These are phyloP conservation scores for Luehdorfia chinensis DNA, from an alignment of 1,140 invertebrate genomes.

Conservation along the genomic window DNA sequence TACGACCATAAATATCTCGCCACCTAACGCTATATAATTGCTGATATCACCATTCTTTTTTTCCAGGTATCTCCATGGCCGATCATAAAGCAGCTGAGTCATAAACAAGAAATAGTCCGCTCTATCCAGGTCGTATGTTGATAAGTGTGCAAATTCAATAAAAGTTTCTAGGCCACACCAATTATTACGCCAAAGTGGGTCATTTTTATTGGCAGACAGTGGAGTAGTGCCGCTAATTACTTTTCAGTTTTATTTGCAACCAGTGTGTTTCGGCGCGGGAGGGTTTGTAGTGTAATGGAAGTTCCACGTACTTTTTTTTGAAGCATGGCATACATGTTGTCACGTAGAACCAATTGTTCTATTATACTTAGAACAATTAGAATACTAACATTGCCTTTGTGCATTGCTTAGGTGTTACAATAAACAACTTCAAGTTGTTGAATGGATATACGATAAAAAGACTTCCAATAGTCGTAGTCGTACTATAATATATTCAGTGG, in stretches of 20 bases:
- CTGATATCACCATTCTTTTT: neutral
- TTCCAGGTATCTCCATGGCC: neutral
- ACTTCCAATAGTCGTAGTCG: too few species aligned
- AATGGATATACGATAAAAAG: too few species aligned
- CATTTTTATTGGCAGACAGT: constrained; percentile 25
- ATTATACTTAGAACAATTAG: too few species aligned
- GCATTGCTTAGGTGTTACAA: too few species aligned
- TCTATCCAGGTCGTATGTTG: constrained; percentile 6
- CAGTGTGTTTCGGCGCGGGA: neutral
- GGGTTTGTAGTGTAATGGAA: constrained; percentile 6
- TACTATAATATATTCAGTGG: too few species aligned
- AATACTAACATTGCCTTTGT: too few species aligned
- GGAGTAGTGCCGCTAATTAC: constrained; percentile 18
- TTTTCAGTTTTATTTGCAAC: constrained; percentile 11
- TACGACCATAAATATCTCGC: too few species aligned
- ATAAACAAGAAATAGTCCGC: constrained; percentile 1
- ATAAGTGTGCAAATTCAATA: constrained; percentile 16
- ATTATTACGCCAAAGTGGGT: constrained; percentile 22
- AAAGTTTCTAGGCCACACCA: constrained; percentile 19
- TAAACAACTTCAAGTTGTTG: too few species aligned
- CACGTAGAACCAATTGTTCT: too few species aligned
- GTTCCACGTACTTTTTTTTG: constrained; percentile 1
- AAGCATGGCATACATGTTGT: too few species aligned
- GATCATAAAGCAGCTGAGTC: neutral
- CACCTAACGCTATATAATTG: too few species aligned